Evolutionary conservation across 2,888 invertebrate genomes (phyloP).

Genomic region (Parthenolecanium corni): DNA sequence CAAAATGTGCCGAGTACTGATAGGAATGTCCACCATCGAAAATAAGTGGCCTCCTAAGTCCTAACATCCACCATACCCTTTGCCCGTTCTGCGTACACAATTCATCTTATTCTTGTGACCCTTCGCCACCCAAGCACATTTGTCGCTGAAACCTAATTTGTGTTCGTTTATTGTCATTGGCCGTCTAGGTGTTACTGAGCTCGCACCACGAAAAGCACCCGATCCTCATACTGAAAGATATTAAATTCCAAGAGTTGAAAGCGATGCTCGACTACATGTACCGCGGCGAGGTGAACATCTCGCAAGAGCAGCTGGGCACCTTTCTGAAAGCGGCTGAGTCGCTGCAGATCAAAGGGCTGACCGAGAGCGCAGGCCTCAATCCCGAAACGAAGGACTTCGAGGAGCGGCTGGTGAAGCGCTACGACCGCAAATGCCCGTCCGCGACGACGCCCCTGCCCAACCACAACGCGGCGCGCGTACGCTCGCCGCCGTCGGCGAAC

Average conservation of each 20-base stretch:
- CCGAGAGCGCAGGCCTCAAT: slow-evolving; percentile 43
- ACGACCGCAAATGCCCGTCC: slow-evolving; percentile 30
- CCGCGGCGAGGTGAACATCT: slow-evolving; percentile 83
- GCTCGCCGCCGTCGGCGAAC: slow-evolving; percentile 29
- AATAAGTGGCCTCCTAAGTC: no score
- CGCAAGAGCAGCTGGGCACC: slow-evolving; percentile 80
- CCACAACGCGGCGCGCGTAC: slow-evolving; percentile 15
- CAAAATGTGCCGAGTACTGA: no score
- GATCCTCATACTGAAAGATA: slow-evolving; percentile 82
- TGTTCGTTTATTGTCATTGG: slow-evolving; percentile 32
- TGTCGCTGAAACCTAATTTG: neutral
- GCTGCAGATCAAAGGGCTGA: slow-evolving; percentile 80
- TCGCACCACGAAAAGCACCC: slow-evolving; percentile 86
- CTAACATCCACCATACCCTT: no score
- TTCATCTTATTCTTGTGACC: neutral
- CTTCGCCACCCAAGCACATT: neutral
- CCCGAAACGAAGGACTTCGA: slow-evolving; percentile 31
- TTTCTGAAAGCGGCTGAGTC: slow-evolving; percentile 82
- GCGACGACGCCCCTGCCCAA: slow-evolving; percentile 16
- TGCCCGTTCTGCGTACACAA: neutral
- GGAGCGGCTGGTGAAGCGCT: slow-evolving; percentile 30
- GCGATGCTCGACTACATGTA: slow-evolving; percentile 94
- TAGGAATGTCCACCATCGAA: no score
- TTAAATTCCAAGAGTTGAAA: slow-evolving; percentile 77
- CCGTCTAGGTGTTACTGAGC: slow-evolving; percentile 65